phyloP scores from a whole-genome alignment of 2,888 invertebrate species.

The Hedya salicella region DNA sequence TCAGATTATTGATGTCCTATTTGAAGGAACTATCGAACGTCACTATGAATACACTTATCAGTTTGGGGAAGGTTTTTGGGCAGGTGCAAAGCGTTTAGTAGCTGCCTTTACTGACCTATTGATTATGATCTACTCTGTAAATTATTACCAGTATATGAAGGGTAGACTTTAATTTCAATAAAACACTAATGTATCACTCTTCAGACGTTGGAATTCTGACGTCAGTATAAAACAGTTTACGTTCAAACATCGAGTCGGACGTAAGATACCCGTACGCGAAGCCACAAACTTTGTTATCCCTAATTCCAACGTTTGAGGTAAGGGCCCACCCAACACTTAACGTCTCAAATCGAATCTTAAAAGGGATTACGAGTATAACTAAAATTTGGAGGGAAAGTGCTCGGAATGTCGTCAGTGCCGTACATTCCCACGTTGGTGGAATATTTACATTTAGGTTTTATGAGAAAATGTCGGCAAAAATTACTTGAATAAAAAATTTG shows the following conservation, averaged over 20 bases:
- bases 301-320: constrained; percentile 44
- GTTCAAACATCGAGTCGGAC: constrained; percentile 19
- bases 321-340: constrained; percentile 45
- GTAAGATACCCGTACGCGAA: constrained; percentile 25
- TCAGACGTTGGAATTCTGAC: not conserved
- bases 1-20: too few relatives aligned
- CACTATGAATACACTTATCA: too few relatives aligned
- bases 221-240: constrained; percentile 7
- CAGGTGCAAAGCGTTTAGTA: too few relatives aligned
- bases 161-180: too few relatives aligned
- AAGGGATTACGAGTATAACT: constrained; percentile 41
- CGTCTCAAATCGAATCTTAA: constrained; percentile 46
- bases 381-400: constrained; percentile 29
- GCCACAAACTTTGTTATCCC: constrained; percentile 45
- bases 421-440: constrained; percentile 28
- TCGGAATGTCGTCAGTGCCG: constrained; percentile 23
- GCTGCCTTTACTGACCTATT: too few relatives aligned
- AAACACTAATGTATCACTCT: too few relatives aligned
- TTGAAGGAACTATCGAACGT: too few relatives aligned
- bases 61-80: too few relatives aligned
- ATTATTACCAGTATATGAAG: too few relatives aligned
- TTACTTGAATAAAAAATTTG: not conserved
- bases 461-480: constrained; percentile 7
- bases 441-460: constrained; percentile 12
- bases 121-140: too few relatives aligned